Base-by-base conservation (phyloP, 2,888 invertebrate genomes). In the Rapana venosa region DNA sequence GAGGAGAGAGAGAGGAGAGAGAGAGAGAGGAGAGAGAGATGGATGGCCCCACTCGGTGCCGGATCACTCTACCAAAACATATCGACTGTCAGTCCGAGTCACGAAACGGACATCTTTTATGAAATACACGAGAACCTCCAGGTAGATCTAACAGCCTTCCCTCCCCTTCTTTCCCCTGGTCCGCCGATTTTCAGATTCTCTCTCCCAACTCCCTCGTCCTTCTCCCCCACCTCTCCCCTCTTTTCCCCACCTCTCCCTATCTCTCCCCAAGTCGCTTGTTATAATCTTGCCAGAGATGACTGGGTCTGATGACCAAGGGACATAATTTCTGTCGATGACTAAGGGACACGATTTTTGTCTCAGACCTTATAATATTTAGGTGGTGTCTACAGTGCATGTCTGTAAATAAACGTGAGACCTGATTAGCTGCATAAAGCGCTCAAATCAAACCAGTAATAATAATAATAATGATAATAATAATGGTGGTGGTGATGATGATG, bases 51-150 rank as follows among this genome's bases (percentile, higher is more conserved):
- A 26, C 74, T 74, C 74, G n/a, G 74, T 74, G n/a, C n/a, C n/a
- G 74, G n/a, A 74, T n/a, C 74, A n/a, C 74, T 74, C 74, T n/a
- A 74, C 74, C 74, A n/a, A 74, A 74, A 74, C 74, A n/a, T 74
- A 74, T 74, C 74, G 74, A 74, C n/a, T 74, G 74, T 74, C 74
- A 74, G 22, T n/a, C n/a, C 74, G n/a, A 74, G 74, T 74, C 74
- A 74, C 74, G 74, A 74, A 74, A 74, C 74, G 74, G 74, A 74
- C 74, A 5, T 74, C 74, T 74, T 74, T 74, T 74, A 74, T 74
- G 32, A 87, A 61, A 35, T 61, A 61, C 30, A 87, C 15, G 8
- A 17, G 66, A 66, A 32, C 56, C 47, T 2, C 47, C 32, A 66
- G 32, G 66, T 22, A 87, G 30, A 66, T 30, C 61, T n/a, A 87